phyloP scores from a whole-genome alignment of 2,797 vertebrate genomes.

The Rhodeus uyekii region DNA sequence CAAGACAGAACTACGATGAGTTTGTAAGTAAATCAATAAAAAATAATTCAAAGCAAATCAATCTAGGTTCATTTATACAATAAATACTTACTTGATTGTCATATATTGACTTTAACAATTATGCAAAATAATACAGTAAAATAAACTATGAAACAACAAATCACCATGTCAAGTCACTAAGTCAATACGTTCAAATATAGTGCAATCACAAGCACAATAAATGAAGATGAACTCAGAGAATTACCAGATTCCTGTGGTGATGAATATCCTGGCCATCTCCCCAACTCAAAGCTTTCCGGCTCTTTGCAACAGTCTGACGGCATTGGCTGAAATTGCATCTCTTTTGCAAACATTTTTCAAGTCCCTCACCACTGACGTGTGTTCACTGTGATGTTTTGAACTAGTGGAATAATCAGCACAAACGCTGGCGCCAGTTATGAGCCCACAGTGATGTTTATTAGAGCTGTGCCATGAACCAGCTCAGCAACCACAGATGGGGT shows the following conservation, averaged over 20 bases:
- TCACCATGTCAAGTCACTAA: too few species aligned
- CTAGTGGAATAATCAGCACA: neutral
- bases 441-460: neutral
- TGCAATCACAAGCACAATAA: neutral
- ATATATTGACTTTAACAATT: too few species aligned
- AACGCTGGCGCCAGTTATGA: neutral
- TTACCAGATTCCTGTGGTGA: conserved; percentile 13
- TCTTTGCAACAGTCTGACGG: neutral
- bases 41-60: neutral
- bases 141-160: neutral
- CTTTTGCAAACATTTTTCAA: neutral
- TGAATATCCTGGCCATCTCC: neutral
- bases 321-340: conserved; percentile 10
- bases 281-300: neutral
- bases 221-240: neutral
- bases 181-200: neutral
- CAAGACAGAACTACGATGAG: neutral
- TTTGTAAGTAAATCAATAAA: neutral
- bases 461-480: neutral
- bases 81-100: neutral
- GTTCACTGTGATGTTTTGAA: neutral
- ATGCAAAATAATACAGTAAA: neutral
- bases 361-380: neutral
- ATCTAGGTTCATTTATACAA: neutral
- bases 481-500: neutral